Percentiles rank a stretch among this genome's conserved stretches.
Conservation (phyloP, 2,113 vertebrate species). For the Megaleporinus macrocephalus region DNA sequence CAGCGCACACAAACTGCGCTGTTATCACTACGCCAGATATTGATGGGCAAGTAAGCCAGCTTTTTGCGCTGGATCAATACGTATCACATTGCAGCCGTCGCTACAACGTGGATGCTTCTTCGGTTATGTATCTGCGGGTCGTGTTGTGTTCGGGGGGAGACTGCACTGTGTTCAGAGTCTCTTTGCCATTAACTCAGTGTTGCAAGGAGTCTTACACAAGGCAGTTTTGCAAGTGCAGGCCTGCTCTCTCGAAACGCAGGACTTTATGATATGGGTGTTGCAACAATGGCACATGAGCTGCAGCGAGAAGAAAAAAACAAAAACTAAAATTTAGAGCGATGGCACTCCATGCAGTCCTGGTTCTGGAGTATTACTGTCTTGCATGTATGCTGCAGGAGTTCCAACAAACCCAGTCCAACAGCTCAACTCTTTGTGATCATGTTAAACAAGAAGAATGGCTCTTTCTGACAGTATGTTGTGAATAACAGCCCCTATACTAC, state of each 20-base stretch:
- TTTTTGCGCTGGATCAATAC: slow-evolving; percentile 41
- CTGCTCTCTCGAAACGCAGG: not conserved
- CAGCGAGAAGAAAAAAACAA: not conserved
- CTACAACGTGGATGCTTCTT: not conserved
- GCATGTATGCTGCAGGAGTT: not conserved
- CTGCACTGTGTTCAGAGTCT: too few species aligned
- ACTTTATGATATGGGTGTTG: not conserved
- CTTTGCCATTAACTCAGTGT: not conserved
- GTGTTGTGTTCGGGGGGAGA: slow-evolving; percentile 15
- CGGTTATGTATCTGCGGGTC: not conserved
- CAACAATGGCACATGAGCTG: not conserved
- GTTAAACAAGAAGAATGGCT: too few species aligned
- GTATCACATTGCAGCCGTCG: slow-evolving; percentile 26
- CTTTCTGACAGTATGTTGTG: too few species aligned
- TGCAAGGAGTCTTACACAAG: slow-evolving; percentile 15
- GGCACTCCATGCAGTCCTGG: not conserved
- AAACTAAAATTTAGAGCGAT: not conserved
- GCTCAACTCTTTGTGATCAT: not conserved
- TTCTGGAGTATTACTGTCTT: not conserved
- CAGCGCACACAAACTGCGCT: slow-evolving; percentile 34
- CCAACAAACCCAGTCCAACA: not conserved
- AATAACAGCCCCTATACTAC: too few species aligned
- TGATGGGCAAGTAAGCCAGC: slow-evolving; percentile 19
- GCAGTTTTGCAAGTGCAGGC: not conserved
- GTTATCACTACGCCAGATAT: slow-evolving; percentile 40